These are phyloP conservation scores for Prionailurus viverrinus DNA, from an alignment of 2,113 vertebrate genomes.

Conservation along the genomic window DNA sequence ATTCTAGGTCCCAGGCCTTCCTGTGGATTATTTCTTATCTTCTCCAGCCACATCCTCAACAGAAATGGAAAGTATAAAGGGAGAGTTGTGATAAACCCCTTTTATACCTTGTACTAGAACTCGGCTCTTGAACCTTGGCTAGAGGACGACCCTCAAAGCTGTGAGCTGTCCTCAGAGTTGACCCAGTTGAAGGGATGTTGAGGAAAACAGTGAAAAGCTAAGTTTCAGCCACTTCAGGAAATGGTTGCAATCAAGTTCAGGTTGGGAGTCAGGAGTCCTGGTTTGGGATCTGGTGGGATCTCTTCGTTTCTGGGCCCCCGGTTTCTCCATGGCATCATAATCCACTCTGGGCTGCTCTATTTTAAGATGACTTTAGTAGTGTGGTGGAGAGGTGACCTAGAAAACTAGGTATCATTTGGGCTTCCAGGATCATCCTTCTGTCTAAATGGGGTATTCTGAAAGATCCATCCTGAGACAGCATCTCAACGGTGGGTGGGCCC, in stretches of 20 bases:
- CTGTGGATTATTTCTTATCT: constrained; percentile 44
- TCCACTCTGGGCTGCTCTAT: background rate
- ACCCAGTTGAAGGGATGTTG: background rate
- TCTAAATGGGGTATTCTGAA: background rate
- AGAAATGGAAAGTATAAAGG: constrained; percentile 22
- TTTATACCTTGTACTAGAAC: constrained; percentile 45
- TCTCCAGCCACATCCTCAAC: background rate
- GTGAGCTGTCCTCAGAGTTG: constrained; percentile 13
- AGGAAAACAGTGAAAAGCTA: background rate
- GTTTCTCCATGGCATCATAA: background rate
- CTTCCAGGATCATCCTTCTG: background rate
- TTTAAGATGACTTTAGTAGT: constrained; percentile 25
- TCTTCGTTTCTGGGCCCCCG: background rate
- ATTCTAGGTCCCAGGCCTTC: background rate
- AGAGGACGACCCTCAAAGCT: constrained; percentile 44
- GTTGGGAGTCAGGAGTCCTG: background rate
- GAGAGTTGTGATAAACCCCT: constrained; percentile 12
- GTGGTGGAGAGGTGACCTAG: background rate
- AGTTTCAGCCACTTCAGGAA: background rate
- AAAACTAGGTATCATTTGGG: background rate
- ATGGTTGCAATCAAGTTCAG: background rate
- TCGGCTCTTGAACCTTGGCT: constrained; percentile 27
- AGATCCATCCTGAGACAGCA: background rate
- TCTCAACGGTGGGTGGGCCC: background rate
- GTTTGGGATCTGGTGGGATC: background rate